Conservation (phyloP, 2,113 vertebrate genomes). For the Aldabrachelys gigantea region DNA sequence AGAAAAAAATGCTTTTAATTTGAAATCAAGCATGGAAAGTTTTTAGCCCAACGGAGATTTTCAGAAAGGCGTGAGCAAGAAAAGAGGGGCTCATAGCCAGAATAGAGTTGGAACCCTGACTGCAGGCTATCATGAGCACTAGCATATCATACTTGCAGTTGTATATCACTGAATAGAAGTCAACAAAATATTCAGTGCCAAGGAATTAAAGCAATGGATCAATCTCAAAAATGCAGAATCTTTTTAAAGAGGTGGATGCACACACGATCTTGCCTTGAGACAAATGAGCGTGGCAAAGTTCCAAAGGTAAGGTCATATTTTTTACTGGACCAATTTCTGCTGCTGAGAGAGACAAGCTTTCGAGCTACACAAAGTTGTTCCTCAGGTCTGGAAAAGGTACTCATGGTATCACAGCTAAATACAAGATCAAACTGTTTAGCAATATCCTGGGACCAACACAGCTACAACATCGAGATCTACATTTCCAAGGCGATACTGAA, state of each 20-base stretch:
- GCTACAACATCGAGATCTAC: not conserved
- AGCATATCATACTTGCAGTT: not conserved
- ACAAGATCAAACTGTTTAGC: not conserved
- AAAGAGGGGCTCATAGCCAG: slow-evolving; percentile 2
- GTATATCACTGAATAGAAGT: rapidly evolving
- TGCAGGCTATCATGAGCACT: not conserved
- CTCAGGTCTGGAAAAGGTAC: not conserved
- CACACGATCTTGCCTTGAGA: not conserved
- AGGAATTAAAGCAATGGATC: not conserved
- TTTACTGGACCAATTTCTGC: not conserved
- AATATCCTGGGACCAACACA: not conserved
- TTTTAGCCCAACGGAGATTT: not conserved
- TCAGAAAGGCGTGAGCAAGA: slow-evolving; percentile 19
- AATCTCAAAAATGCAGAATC: not conserved
- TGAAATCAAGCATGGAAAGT: not conserved
- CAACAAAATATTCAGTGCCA: not conserved
- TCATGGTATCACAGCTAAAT: not conserved
- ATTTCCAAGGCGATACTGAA: not conserved
- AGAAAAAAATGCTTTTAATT: not conserved
- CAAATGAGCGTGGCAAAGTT: not conserved
- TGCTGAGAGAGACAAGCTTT: not conserved
- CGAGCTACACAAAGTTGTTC: not conserved
- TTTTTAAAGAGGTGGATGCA: slow-evolving; percentile 21
- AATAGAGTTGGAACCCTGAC: slow-evolving; percentile 27
- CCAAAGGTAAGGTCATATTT: not conserved